Percentiles rank a stretch among this genome's conserved stretches.
Conservation (phyloP, 2,113 vertebrate genomes). For the Girardinichthys multiradiatus region DNA sequence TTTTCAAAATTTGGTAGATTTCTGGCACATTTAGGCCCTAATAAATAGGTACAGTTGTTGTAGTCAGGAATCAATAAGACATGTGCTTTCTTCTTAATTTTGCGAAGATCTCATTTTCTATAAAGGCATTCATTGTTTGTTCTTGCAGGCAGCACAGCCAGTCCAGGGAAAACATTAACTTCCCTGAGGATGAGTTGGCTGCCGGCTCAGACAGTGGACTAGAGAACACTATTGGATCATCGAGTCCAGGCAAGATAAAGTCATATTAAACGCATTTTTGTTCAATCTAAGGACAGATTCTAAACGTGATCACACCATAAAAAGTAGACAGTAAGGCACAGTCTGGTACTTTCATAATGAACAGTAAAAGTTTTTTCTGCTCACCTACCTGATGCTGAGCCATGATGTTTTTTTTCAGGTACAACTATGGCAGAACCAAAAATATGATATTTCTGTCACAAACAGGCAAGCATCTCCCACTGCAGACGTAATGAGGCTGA, state of each 20-base stretch:
- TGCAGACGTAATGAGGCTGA: conserved; percentile 72
- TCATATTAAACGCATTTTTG: not conserved
- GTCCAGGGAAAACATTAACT: conserved; percentile 83
- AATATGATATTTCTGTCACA: conserved; percentile 32
- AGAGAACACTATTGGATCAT: conserved; percentile 39
- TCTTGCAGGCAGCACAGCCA: conserved; percentile 77
- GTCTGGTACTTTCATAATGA: not conserved
- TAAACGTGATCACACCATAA: not conserved
- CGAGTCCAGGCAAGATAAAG: conserved; percentile 64
- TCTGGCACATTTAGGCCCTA: too few relatives aligned
- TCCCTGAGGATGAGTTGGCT: conserved; percentile 82
- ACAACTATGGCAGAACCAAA: conserved; percentile 56
- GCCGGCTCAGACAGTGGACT: conserved; percentile 48
- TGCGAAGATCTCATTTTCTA: not conserved
- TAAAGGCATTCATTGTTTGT: not conserved
- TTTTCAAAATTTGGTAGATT: too few relatives aligned
- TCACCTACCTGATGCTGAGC: not conserved
- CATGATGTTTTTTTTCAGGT: conserved; percentile 51
- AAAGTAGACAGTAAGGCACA: not conserved
- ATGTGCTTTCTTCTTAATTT: not conserved
- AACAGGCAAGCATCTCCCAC: conserved; percentile 50
- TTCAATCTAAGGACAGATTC: not conserved
- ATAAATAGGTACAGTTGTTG: too few relatives aligned
- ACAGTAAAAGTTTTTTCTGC: not conserved
- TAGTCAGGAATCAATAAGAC: too few relatives aligned